Evolutionary conservation across 2,797 vertebrate species (phyloP), one percentile per base, ranked within the genome.

Genomic region (Amniataba percoides): DNA sequence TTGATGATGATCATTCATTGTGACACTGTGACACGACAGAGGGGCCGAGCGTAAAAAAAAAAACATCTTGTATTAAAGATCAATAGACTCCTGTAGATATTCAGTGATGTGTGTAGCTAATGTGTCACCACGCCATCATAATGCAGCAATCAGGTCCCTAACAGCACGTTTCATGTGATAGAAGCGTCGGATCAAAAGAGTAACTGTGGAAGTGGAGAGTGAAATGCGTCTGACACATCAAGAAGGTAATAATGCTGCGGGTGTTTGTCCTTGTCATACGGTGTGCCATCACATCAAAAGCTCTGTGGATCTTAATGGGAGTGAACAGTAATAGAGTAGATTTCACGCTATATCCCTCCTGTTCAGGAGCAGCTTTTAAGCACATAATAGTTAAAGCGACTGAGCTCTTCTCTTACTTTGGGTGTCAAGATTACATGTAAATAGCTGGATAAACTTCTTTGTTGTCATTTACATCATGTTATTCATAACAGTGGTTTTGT

Each of bases 81-180:
- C 87, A 88, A 87, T 89, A 87, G 34, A 74, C 77, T 83, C 61
- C 48, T 69, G 53, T 63, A 74, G 71, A 77, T 80, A 78, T 76
- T 52, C 53, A 77, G 48, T 82, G 80, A 81, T 83, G 60, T 60
- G 46, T 57, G 58, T 61, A 23, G 71, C 55, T 77, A 80, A 84
- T 86, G 81, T 79, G 70, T 87, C 81, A 83, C 43, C 31, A 63
- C 46, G 57, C 75, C 76, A 77, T 65, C 71, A 61, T 34, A 63
- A 68, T 78, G 36, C 40, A n/a, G 55, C 71, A 45, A 59, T 86
- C 78, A 81, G 34, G 49, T 9, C 27, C 42, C 67, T 39, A 52
- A 61, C 62, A 62, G 14, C 55, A 75, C 51, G 23, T 58, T 73
- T 84, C 51, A 87, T 82, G 77, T 74, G 23, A 53, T 52, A 71